phyloP scores from a whole-genome alignment of 2,888 invertebrate genomes.

The Pachydiplax longipennis region DNA sequence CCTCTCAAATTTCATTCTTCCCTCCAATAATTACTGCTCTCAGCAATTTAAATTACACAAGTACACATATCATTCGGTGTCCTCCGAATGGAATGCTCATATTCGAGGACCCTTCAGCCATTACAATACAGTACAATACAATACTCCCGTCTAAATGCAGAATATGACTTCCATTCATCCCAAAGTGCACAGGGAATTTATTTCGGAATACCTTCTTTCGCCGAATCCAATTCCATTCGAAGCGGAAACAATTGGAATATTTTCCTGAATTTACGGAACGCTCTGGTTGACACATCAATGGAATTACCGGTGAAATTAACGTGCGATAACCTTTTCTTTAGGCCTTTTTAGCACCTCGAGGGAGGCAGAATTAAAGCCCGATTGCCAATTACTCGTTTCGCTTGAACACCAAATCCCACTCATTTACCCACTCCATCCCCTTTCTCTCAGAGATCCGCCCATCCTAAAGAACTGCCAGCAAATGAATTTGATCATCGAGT shows the following conservation, averaged over 20 bases:
- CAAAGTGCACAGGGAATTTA: too few relatives aligned
- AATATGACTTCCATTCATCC: too few relatives aligned
- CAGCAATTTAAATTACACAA: too few relatives aligned
- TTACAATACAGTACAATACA: too few relatives aligned
- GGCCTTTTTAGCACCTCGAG: not conserved
- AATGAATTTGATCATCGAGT: too few relatives aligned
- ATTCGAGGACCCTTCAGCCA: too few relatives aligned
- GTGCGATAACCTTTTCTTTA: not conserved
- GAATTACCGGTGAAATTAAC: not conserved
- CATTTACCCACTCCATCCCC: not conserved
- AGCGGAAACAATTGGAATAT: not conserved
- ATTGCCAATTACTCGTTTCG: not conserved
- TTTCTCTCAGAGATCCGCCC: not conserved
- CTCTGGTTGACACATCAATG: not conserved
- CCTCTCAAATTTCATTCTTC: too few relatives aligned
- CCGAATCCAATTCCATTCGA: not conserved
- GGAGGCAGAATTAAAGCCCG: not conserved
- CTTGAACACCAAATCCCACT: not conserved
- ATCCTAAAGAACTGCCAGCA: not conserved
- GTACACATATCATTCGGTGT: too few relatives aligned
- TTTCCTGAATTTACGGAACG: not conserved
- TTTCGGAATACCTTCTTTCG: not conserved
- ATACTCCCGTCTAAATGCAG: too few relatives aligned
- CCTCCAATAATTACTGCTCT: too few relatives aligned
- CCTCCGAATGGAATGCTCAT: too few relatives aligned